Evolutionary conservation across 2,888 invertebrate species (phyloP).

Genomic region (Hypomecis punctinalis): DNA sequence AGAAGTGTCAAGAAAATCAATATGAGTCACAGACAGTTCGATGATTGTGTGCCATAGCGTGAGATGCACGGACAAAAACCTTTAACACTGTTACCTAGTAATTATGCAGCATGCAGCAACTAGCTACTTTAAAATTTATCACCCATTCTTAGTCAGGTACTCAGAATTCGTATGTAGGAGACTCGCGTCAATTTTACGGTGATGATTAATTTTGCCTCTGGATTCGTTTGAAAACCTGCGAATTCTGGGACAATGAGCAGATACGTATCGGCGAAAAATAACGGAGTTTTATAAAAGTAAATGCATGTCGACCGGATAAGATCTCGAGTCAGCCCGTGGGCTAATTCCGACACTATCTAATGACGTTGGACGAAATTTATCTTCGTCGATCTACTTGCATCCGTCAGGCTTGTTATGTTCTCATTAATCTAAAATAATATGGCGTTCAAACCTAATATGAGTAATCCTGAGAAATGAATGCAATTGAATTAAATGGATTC

Average conservation of each 20-base stretch:
- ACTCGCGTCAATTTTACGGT: constrained; percentile 2
- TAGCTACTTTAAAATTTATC: constrained; percentile 30
- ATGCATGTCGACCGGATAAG: constrained; percentile 40
- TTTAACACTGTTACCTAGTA: constrained; percentile 43
- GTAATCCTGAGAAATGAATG: background rate
- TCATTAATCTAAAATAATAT: constrained; percentile 23
- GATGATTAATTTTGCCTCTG: constrained; percentile 16
- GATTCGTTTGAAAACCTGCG: constrained; percentile 31
- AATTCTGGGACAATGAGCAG: constrained; percentile 33
- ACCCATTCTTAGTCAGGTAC: constrained; percentile 17
- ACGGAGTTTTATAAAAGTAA: constrained; percentile 42
- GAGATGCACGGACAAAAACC: constrained; percentile 40
- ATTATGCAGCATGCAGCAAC: constrained; percentile 33
- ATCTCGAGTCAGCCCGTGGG: constrained; percentile 37
- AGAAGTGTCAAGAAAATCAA: constrained; percentile 44
- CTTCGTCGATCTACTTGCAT: constrained; percentile 27
- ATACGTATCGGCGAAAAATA: constrained; percentile 38
- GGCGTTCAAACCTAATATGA: background rate
- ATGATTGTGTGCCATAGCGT: constrained; percentile 40
- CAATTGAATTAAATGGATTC: constrained; percentile 6
- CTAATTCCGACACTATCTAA: constrained; percentile 36
- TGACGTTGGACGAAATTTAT: constrained; percentile 37
- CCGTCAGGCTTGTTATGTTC: constrained; percentile 27
- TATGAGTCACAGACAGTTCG: constrained; percentile 38
- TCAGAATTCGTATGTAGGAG: constrained; percentile 4